Evolutionary conservation across 1,140 invertebrate genomes (phyloP), one percentile per base, ranked within the genome.

Genomic region (Protaetia brevitarsis): DNA sequence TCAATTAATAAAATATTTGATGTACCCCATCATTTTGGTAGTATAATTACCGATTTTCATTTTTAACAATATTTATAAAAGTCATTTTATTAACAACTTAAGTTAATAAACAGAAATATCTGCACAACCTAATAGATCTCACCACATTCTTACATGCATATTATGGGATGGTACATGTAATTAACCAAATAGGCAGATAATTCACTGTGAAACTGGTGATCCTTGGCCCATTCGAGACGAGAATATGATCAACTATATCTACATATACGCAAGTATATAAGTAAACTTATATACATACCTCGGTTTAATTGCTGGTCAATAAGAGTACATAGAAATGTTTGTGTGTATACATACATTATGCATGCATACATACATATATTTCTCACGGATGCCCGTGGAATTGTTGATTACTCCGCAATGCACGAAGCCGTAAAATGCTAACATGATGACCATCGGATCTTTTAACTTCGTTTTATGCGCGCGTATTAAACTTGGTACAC

Each of bases 361-460:
- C 19, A 23, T 16, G 3, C 41, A 21, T 51, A 19, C 19, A 51
- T 51, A 19, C 16, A 16, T 16, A 37, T n/a, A 51, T 19, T 21
- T 51, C 41, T 51, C 19, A 23, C 16, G 41, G 19, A 51, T 51
- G 19, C 41, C 41, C 26, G 41, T 23, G 19, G 29, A 29, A 59
- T 59, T 59, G 57, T 59, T 59, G 57, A 59, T 59, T 59, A 19
- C 57, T 19, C 11, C 10, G 57, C 29, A 59, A 28, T 29, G 29
- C 57, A 31, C 27, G 57, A 59, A 59, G 57, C 26, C 23, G 57
- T 59, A 59, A 59, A 59, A 59, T 59, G 11, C 57, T n/a, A 31
- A 29, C 57, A 59, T 59, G 57, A 59, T 59, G 57, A 59, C 57
- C 57, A 59, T 59, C 57, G 57, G 23, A 28, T 59, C 57, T 31